A percentile compares a stretch with the other conserved stretches of the same genome.
Evolutionary conservation across 2,888 invertebrate species (phyloP).

Genomic region (Pterostichus madidus): DNA sequence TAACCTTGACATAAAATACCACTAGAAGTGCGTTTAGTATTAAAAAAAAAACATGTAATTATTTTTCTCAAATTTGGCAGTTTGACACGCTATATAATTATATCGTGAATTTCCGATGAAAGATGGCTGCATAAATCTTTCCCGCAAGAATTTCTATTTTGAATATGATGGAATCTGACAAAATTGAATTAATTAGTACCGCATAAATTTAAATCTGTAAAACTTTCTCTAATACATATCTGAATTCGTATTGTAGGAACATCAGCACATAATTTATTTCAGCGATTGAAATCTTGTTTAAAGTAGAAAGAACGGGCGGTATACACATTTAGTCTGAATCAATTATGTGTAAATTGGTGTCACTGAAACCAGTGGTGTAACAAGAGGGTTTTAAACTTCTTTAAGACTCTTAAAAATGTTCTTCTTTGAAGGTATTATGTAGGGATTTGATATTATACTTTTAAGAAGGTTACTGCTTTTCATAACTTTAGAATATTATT

Average conservation of each 20-base stretch:
- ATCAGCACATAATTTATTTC: background rate
- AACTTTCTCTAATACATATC: no score
- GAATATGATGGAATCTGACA: background rate
- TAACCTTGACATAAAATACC: background rate
- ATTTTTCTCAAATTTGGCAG: conserved; percentile 2
- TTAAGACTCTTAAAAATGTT: conserved; percentile 26
- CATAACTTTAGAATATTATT: background rate
- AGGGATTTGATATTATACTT: conserved; percentile 4
- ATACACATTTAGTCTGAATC: conserved; percentile 5
- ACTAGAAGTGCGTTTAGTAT: background rate
- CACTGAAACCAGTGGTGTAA: conserved; percentile 21
- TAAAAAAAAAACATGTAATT: background rate
- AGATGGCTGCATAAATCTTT: no score
- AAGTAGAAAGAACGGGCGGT: background rate
- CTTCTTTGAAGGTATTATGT: conserved; percentile 34
- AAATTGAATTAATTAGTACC: background rate
- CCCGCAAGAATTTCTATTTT: background rate
- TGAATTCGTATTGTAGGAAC: no score
- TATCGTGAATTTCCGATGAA: background rate
- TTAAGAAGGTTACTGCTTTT: conserved; percentile 8
- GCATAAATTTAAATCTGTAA: background rate
- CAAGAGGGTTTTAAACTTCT: conserved; percentile 4
- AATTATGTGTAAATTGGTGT: conserved; percentile 17
- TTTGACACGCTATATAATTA: background rate
- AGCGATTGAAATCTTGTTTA: background rate